Evolutionary conservation across 2,113 vertebrate genomes (phyloP), one percentile per base, ranked within the genome.

Genomic region (Cyphotilapia sp.): DNA sequence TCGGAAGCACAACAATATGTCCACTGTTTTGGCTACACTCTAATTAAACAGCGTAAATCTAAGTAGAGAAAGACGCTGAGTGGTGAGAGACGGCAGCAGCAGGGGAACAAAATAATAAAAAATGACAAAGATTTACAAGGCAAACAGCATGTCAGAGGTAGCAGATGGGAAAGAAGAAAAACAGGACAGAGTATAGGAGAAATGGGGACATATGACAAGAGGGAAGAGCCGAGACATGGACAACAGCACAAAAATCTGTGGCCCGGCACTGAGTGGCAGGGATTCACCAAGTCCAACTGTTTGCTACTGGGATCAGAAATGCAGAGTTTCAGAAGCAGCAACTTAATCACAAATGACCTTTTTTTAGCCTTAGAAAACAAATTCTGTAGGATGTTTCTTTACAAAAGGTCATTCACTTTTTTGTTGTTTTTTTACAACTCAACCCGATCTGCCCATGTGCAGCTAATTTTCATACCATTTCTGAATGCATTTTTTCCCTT

Each of bases 1-100:
- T 86, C 91, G 86, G 89, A 88, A 74, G 85, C 76, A 90, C 89
- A 91, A 95, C 92, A 95, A 95, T 95, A 93, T 92, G 91, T 91
- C 92, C 92, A 87, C 82, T 93, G 92, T 94, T 95, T 90, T 85
- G 84, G 90, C 81, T 80, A 53, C 89, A 89, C 83, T 91, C 87
- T 94, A 91, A 93, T 91, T 94, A 93, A 92, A 90, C 81, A 40
- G 88, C 51, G 56, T 91, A 92, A 93, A 93, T 94, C 89, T 94
- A 88, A 89, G 53, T 38, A 80, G 80, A 91, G 83, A 91, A 81
- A 89, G 84, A 87, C 31, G 71, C 61, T 56, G 87, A 69, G 82
- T n/a, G 47, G 49, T 16, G 74, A 85, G 78, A 90, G 88, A 88
- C 38, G 53, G 84, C 27, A 87, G 88, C 38, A 82, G 82, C 86